These are phyloP conservation scores for Myotis planiceps DNA, from an alignment of 2,797 vertebrate species.

Conservation along the genomic window DNA sequence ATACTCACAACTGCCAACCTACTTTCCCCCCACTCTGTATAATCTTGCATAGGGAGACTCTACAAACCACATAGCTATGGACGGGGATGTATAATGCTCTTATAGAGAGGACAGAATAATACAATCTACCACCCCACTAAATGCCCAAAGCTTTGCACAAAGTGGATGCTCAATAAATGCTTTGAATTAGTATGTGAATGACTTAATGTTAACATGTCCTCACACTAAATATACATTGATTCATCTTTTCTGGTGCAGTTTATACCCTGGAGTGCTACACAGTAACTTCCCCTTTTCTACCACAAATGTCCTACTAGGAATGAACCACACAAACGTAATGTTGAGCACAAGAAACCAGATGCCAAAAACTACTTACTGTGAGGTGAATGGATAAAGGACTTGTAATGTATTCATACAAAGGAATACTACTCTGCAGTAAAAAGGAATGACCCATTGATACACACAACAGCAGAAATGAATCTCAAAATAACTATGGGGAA, in stretches of 20 bases:
- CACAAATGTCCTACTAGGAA: slow-evolving; percentile 31
- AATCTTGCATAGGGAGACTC: background rate
- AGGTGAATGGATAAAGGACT: background rate
- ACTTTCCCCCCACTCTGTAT: background rate
- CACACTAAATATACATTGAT: background rate
- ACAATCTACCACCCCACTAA: background rate
- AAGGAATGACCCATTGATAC: background rate
- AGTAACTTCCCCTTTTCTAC: slow-evolving; percentile 34
- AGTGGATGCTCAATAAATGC: background rate
- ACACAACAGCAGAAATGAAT: background rate
- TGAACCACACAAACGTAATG: background rate
- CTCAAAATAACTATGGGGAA: background rate
- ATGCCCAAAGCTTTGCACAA: background rate
- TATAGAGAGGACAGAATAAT: background rate
- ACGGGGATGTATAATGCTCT: background rate
- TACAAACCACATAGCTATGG: background rate
- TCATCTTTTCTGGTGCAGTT: slow-evolving; percentile 13
- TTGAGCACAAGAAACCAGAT: background rate
- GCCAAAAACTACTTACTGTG: background rate
- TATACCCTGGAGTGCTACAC: background rate
- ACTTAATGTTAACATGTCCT: background rate
- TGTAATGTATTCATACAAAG: background rate
- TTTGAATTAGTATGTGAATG: background rate
- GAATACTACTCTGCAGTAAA: background rate
- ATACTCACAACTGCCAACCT: background rate